Evolutionary conservation across 2,113 vertebrate species (phyloP).

Genomic region (Syngnathus typhle): DNA sequence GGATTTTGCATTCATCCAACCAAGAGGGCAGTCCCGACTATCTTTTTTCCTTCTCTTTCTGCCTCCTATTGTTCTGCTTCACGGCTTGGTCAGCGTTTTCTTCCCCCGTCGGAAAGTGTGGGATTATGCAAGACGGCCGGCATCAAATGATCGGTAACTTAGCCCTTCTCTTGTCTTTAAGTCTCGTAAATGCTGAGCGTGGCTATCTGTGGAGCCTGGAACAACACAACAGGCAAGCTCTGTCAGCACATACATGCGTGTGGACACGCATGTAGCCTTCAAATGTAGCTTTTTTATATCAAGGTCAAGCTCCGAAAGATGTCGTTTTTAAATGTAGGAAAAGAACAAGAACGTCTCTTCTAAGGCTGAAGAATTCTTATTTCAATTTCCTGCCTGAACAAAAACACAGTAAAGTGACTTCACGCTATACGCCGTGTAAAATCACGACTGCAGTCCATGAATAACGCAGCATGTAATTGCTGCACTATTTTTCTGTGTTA

Average conservation of each 20-base stretch:
- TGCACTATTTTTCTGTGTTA: no score
- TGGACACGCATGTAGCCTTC: conserved; percentile 14
- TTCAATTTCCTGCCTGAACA: not conserved
- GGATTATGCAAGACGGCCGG: conserved; percentile 66
- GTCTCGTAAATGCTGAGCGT: conserved; percentile 61
- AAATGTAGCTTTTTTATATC: conserved; percentile 20
- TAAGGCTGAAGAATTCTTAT: not conserved
- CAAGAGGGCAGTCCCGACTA: conserved; percentile 43
- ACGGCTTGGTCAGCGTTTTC: conserved; percentile 61
- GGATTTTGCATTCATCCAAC: conserved; percentile 60
- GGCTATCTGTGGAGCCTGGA: conserved; percentile 54
- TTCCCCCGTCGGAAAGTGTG: conserved; percentile 47
- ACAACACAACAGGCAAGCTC: conserved; percentile 52
- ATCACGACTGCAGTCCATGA: not conserved
- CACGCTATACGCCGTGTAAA: not conserved
- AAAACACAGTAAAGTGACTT: not conserved
- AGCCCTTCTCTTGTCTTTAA: conserved; percentile 55
- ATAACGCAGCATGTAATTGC: not conserved
- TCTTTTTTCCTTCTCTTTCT: conserved; percentile 16
- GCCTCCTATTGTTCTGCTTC: conserved; percentile 52
- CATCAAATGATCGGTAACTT: conserved; percentile 62
- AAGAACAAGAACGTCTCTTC: not conserved
- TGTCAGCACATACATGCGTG: conserved; percentile 49
- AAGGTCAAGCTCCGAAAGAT: conserved; percentile 54
- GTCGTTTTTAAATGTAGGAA: no score